Evolutionary conservation across 2,888 invertebrate species (phyloP).

Genomic region (Vesta saturnalis): DNA sequence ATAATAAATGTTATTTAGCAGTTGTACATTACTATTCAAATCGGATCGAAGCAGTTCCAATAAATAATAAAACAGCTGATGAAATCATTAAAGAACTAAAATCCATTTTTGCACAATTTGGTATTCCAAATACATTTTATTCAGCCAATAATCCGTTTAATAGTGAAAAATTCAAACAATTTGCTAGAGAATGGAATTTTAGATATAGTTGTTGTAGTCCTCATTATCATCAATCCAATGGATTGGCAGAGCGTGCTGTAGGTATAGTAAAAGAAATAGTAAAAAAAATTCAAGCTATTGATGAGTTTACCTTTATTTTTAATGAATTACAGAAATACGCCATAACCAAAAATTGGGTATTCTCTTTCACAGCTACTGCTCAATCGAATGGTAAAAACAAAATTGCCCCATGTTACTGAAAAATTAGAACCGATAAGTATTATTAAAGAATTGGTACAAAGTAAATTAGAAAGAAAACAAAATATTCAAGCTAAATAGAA

Average conservation of each 20-base stretch:
- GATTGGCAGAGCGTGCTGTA: not conserved
- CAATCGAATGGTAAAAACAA: too few relatives aligned
- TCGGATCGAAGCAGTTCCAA: not conserved
- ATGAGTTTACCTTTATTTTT: not conserved
- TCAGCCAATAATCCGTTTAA: too few relatives aligned
- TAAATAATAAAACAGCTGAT: too few relatives aligned
- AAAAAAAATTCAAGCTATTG: too few relatives aligned
- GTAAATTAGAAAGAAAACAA: not conserved
- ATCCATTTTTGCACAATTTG: not conserved
- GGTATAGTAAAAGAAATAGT: not conserved
- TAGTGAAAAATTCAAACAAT: too few relatives aligned
- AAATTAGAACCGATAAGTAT: not conserved
- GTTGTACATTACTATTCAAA: not conserved
- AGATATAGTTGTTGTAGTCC: too few relatives aligned
- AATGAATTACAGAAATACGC: not conserved
- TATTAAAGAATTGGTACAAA: too few relatives aligned
- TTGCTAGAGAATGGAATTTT: too few relatives aligned
- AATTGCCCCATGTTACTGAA: not conserved
- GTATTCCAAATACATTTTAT: too few relatives aligned
- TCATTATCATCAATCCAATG: too few relatives aligned
- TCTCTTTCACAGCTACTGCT: too few relatives aligned
- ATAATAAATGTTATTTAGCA: not conserved
- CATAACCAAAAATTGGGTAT: not conserved
- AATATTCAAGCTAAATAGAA: not conserved
- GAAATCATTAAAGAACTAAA: not conserved